phyloP scores from a whole-genome alignment of 2,888 invertebrate genomes.

The Acanthopleura granulata region DNA sequence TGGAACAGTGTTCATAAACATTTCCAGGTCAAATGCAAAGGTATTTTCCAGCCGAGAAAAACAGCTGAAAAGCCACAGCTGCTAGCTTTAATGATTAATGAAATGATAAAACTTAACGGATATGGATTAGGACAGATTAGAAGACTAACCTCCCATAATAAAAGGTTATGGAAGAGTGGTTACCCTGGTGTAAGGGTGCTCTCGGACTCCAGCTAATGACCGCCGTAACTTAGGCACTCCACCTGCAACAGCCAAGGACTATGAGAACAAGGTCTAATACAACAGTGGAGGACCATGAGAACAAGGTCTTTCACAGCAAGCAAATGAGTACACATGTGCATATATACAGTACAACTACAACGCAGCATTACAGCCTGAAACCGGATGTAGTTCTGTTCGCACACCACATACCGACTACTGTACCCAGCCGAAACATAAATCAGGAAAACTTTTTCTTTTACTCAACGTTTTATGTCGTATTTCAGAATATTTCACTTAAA shows the following conservation, averaged over 20 bases:
- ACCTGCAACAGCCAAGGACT: constrained; percentile 75
- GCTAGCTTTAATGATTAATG: constrained; percentile 5
- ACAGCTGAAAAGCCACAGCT: constrained; percentile 5
- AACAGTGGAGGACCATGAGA: background rate
- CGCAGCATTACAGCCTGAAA: background rate
- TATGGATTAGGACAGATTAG: constrained; percentile 1
- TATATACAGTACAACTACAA: background rate
- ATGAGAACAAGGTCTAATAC: constrained; percentile 8
- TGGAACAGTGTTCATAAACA: too few species aligned
- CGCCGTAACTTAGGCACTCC: constrained; percentile 87
- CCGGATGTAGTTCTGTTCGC: background rate
- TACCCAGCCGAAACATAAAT: background rate
- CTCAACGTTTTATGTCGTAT: too few species aligned
- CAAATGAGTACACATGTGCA: too few species aligned
- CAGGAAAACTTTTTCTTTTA: too few species aligned
- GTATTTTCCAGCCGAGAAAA: background rate
- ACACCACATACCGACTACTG: background rate
- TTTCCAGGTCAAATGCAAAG: too few species aligned
- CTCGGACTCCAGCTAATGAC: constrained; percentile 86
- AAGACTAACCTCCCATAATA: constrained; percentile 18
- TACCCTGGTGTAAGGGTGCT: constrained; percentile 97
- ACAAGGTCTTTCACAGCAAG: background rate
- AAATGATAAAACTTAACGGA: background rate
- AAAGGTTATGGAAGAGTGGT: constrained; percentile 48
- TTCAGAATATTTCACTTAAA: too few species aligned